phyloP scores from a whole-genome alignment of 2,113 vertebrate species.

The Passerina amoena region DNA sequence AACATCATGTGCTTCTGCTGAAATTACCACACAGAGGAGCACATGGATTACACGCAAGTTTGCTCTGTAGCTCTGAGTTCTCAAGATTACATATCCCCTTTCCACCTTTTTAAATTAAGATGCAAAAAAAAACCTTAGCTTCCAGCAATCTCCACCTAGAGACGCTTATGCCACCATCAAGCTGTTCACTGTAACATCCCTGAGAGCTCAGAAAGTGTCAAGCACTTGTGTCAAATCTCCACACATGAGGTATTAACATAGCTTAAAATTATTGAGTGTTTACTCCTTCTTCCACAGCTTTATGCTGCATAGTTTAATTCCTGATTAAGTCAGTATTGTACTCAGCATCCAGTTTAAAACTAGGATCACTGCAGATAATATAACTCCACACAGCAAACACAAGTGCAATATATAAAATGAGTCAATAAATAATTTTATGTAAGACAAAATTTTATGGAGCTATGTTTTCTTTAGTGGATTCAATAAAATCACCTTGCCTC shows the following conservation, averaged over 20 bases:
- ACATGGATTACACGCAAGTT: rapidly evolving
- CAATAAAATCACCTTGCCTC: background rate
- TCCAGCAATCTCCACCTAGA: background rate
- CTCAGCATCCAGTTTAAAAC: background rate
- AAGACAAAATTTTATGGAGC: background rate
- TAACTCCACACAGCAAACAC: background rate
- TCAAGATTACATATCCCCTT: background rate
- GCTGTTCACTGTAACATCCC: background rate
- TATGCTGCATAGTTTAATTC: background rate
- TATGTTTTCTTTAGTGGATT: background rate
- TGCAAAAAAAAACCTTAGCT: rapidly evolving
- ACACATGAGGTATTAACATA: background rate
- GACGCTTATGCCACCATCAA: background rate
- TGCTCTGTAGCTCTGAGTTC: background rate
- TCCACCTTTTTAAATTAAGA: background rate
- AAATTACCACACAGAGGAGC: background rate
- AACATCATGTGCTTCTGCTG: background rate
- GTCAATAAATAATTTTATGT: background rate
- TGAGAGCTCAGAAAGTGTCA: background rate
- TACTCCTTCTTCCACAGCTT: background rate
- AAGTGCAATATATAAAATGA: background rate
- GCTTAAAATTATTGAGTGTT: background rate
- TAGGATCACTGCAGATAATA: background rate
- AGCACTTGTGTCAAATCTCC: background rate
- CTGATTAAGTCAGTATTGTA: background rate